phyloP scores from a whole-genome alignment of 2,797 vertebrate genomes.

The Bradypus variegatus region DNA sequence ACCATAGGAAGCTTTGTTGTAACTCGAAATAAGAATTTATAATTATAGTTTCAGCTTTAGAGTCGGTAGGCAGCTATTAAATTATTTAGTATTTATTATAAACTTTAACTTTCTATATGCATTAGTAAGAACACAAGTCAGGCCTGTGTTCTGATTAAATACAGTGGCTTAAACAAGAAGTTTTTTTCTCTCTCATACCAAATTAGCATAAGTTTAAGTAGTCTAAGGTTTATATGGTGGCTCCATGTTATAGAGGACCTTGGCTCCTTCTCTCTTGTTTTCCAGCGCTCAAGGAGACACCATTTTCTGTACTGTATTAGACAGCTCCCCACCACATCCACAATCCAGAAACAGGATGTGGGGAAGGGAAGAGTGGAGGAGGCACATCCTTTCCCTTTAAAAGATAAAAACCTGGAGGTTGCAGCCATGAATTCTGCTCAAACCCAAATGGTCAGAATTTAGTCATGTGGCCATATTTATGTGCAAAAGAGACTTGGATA shows the following conservation, averaged over 20 bases:
- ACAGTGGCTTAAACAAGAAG: neutral
- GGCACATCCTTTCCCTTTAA: too few species aligned
- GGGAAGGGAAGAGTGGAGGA: too few species aligned
- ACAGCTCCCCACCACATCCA: neutral
- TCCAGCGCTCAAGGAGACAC: neutral
- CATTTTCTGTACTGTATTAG: neutral
- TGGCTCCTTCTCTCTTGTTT: neutral
- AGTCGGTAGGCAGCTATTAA: neutral
- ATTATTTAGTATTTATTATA: neutral
- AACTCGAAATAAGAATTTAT: neutral
- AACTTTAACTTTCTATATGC: neutral
- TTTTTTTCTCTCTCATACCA: neutral
- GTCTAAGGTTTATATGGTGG: neutral
- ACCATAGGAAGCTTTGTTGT: neutral
- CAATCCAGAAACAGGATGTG: neutral
- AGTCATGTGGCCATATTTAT: slow-evolving; percentile 17
- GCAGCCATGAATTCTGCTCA: neutral
- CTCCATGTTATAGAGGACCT: neutral
- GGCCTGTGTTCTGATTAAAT: slow-evolving; percentile 14
- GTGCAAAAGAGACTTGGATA: slow-evolving; percentile 16
- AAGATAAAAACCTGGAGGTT: neutral
- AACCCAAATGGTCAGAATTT: neutral
- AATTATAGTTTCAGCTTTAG: neutral
- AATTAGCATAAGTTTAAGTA: neutral
- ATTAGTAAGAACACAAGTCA: neutral